These are phyloP conservation scores for Peromyscus melanophrys DNA, from an alignment of 2,797 vertebrate genomes.

Conservation along the genomic window DNA sequence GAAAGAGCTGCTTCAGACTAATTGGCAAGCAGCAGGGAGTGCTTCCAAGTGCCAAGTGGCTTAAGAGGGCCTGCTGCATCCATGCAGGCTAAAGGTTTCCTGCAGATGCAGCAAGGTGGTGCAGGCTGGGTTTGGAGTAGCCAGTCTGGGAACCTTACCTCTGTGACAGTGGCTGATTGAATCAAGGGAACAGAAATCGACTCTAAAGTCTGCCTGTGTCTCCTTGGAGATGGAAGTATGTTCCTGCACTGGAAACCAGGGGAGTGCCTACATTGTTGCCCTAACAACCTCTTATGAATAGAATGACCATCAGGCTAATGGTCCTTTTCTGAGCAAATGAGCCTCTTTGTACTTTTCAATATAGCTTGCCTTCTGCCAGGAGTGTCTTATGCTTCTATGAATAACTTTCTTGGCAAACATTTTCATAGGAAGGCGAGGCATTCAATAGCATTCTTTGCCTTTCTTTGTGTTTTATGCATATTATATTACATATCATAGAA, in stretches of 20 bases:
- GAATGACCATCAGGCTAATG: neutral
- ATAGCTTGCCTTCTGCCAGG: neutral
- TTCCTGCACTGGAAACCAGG: neutral
- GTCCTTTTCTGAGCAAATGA: conserved; percentile 48
- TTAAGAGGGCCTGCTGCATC: neutral
- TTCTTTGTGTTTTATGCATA: neutral
- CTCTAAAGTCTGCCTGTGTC: neutral
- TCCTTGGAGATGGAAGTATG: neutral
- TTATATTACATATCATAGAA: neutral
- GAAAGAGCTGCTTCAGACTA: neutral
- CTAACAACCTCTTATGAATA: neutral
- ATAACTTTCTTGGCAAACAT: conserved; percentile 9
- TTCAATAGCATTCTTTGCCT: neutral
- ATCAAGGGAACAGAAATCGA: neutral
- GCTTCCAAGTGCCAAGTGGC: neutral
- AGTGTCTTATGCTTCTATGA: neutral
- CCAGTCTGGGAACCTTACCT: neutral
- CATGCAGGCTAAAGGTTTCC: neutral
- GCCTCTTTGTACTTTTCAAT: neutral
- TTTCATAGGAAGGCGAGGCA: conserved; percentile 5
- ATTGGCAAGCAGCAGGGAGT: neutral
- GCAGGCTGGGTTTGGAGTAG: neutral
- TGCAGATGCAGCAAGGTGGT: neutral
- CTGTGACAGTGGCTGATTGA: conserved; percentile 15
- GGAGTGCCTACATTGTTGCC: neutral